Conservation (phyloP, 1,140 invertebrate species). For the Zaprionus inermis region DNA sequence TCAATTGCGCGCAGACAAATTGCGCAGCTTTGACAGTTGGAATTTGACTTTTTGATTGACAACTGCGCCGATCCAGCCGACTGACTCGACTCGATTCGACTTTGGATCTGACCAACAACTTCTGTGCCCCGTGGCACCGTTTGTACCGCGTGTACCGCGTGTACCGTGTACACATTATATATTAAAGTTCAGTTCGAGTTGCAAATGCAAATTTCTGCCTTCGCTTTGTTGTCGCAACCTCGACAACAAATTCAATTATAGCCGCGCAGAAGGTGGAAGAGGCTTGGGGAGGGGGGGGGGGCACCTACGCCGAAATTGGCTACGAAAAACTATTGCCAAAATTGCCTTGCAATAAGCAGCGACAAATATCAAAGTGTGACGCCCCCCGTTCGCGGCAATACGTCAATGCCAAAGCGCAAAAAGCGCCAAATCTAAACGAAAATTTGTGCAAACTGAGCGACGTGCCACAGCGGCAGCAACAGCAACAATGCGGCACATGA, state of each 20-base stretch:
- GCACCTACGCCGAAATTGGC: constrained; percentile 53
- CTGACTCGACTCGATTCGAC: constrained; percentile 1
- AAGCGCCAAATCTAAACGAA: constrained; percentile 42
- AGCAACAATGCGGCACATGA: constrained; percentile 7
- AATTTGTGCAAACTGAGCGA: constrained; percentile 62
- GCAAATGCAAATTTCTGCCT: constrained; percentile 40
- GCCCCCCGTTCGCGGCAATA: constrained; percentile 42
- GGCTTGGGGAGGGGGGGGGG: constrained; percentile 34
- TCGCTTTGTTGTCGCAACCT: constrained; percentile 52
- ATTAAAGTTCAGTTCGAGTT: constrained; percentile 62
- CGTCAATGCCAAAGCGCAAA: constrained; percentile 62
- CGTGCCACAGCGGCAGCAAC: constrained; percentile 41
- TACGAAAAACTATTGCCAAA: constrained; percentile 63
- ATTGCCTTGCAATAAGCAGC: constrained; percentile 51
- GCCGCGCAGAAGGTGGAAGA: not conserved
- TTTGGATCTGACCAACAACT: constrained; percentile 29
- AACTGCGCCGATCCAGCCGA: constrained; percentile 55
- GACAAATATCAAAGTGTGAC: constrained; percentile 81
- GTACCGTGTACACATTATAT: constrained; percentile 11
- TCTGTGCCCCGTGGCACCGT: constrained; percentile 37
- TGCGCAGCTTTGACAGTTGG: constrained; percentile 73
- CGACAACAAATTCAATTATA: constrained; percentile 79
- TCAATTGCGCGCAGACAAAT: constrained; percentile 77
- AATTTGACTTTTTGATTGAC: constrained; percentile 83
- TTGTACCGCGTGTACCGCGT: too few relatives aligned